Percentiles rank a stretch among this genome's conserved stretches.
Evolutionary conservation across 2,888 invertebrate genomes (phyloP).

Genomic region (Papilio gigon): DNA sequence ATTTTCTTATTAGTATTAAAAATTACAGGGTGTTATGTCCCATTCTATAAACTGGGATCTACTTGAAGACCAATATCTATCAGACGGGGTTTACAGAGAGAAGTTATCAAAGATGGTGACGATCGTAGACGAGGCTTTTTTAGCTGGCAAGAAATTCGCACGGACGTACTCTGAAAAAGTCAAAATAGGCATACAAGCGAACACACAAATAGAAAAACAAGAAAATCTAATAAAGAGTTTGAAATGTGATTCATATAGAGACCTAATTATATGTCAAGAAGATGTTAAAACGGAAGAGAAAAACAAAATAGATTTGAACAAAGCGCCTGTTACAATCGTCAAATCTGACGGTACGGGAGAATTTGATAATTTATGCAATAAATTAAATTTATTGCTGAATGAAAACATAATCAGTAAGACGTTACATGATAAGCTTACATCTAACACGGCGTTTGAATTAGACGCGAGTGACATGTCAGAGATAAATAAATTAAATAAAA

Average conservation of each 20-base stretch:
- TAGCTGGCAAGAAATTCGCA: slow-evolving; percentile 89
- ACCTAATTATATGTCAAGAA: slow-evolving; percentile 65
- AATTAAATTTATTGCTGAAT: slow-evolving; percentile 62
- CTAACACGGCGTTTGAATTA: slow-evolving; percentile 72
- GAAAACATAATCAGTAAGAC: slow-evolving; percentile 70
- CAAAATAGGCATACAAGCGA: slow-evolving; percentile 44
- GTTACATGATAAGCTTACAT: slow-evolving; percentile 72
- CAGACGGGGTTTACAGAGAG: slow-evolving; percentile 90
- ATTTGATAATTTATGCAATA: slow-evolving; percentile 57
- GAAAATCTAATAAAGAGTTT: slow-evolving; percentile 44
- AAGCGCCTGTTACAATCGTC: slow-evolving; percentile 51
- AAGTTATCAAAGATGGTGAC: slow-evolving; percentile 94
- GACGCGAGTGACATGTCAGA: slow-evolving; percentile 76
- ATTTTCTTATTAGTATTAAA: slow-evolving; percentile 24
- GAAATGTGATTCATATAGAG: slow-evolving; percentile 46
- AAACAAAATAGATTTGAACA: slow-evolving; percentile 50
- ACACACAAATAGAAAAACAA: slow-evolving; percentile 45
- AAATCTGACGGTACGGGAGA: slow-evolving; percentile 48
- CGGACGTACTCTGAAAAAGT: slow-evolving; percentile 80
- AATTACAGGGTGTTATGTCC: slow-evolving; percentile 94
- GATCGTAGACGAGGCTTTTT: slow-evolving; percentile 87
- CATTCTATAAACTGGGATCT: slow-evolving; percentile 97
- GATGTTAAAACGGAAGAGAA: slow-evolving; percentile 43
- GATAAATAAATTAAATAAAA: slow-evolving; percentile 71
- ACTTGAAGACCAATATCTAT: slow-evolving; percentile 92